These are phyloP conservation scores for Sphenopsis melanotis DNA, from an alignment of 2,797 vertebrate genomes.

Conservation along the genomic window DNA sequence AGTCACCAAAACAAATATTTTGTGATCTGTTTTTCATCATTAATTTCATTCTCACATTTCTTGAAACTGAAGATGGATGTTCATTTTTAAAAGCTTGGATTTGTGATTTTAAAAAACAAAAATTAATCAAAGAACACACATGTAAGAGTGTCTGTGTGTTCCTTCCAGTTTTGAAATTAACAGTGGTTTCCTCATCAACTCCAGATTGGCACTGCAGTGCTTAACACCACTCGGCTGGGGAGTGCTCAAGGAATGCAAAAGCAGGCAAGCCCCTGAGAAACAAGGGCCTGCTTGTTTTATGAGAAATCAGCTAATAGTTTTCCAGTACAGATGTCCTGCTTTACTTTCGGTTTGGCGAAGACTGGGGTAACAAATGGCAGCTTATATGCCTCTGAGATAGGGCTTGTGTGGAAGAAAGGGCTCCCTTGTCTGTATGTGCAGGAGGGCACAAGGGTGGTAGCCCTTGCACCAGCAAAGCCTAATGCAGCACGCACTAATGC, in stretches of 20 bases:
- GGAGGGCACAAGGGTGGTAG: not conserved
- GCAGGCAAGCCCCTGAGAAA: not conserved
- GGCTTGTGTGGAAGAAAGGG: not conserved
- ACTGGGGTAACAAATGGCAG: conserved; percentile 7
- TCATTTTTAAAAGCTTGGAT: not conserved
- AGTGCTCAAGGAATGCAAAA: not conserved
- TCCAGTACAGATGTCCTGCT: conserved; percentile 33
- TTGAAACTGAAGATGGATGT: not conserved
- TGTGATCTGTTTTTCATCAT: not conserved
- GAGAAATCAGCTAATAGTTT: not conserved
- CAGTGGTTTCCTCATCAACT: not conserved
- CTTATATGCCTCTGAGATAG: not conserved
- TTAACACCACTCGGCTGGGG: not conserved
- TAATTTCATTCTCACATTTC: not conserved
- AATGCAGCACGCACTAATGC: not conserved
- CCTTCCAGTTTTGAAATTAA: not conserved
- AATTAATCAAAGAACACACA: not conserved
- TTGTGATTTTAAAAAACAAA: not conserved
- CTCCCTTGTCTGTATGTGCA: not conserved
- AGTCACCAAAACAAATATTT: not conserved
- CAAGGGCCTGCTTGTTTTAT: conserved; percentile 18
- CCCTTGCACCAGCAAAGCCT: not conserved
- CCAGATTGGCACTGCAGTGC: conserved; percentile 39
- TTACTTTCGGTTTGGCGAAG: not conserved
- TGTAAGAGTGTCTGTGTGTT: not conserved